Percentiles rank a stretch among this genome's conserved stretches.
Conservation (phyloP, 2,113 vertebrate species). For the Puntigrus tetrazona region DNA sequence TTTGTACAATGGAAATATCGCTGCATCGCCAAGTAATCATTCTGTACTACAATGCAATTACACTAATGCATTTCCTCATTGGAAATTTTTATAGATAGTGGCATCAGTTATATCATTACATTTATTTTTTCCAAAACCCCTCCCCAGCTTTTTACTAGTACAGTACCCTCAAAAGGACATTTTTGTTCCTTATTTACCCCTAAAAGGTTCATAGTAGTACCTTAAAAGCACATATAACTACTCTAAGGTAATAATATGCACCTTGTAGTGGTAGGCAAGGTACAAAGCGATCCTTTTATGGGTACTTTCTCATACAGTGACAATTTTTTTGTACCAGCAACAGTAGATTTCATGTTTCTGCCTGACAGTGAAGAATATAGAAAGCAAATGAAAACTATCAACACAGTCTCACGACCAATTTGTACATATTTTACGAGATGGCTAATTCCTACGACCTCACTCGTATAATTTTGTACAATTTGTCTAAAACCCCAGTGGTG, state of each 20-base stretch:
- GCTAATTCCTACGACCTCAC: no score
- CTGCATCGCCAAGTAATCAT: neutral
- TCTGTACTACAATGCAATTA: conserved; percentile 1
- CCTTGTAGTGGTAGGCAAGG: neutral
- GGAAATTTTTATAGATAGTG: neutral
- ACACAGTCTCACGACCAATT: no score
- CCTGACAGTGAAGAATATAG: neutral
- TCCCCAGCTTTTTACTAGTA: neutral
- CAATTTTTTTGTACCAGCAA: neutral
- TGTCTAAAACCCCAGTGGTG: no score
- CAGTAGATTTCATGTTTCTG: neutral
- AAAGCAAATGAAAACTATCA: no score
- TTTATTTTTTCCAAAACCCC: conserved; percentile 5
- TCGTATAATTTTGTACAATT: no score
- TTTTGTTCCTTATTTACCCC: neutral
- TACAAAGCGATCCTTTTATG: neutral
- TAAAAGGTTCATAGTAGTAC: neutral
- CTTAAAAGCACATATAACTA: neutral
- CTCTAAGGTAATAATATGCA: neutral
- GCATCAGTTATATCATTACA: neutral
- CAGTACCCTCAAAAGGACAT: neutral
- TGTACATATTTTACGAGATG: no score
- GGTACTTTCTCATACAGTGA: neutral
- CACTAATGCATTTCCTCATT: neutral
- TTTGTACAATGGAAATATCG: neutral